Evolutionary conservation across 2,888 invertebrate genomes (phyloP), one percentile per base, ranked within the genome.

Genomic region (Drosophila stalkeri): DNA sequence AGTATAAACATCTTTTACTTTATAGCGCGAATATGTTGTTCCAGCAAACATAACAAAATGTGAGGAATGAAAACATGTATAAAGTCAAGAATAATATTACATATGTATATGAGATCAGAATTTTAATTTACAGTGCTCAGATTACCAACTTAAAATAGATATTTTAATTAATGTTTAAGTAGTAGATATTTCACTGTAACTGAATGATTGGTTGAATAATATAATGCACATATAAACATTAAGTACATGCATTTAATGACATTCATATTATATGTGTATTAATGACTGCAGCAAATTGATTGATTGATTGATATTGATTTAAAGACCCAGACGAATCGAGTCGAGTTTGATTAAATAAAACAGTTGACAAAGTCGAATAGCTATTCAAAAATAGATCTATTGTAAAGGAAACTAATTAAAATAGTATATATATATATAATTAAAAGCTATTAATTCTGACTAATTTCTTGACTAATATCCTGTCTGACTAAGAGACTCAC

Each of bases 1-100:
- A 86, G 87, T 89, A 77, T 68, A 86, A 86, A 84, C 86, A 81
- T 75, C 72, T 73, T 69, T 76, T 65, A 74, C 78, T 84, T 80
- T 70, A 63, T 47, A 37, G 14, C n/a, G 59, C 43, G 31, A 43
- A 14, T 23, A 16, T 14, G 60, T 11, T 18, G 41, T 56, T 70
- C 71, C 71, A n/a, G 31, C 2, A 43, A 51, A 41, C 56, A 39
- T n/a, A 62, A 35, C 43, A 60, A 55, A 20, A 33, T 9, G 41
- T 5, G 35, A 18, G 20, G 8, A 33, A 23, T 11, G 54, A 1
- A 41, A 18, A 23, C 9, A 27, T 9, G 7, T 1, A 8, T 3
- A 8, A 47, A 27, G 27, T 41, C n/a, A 9, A n/a, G 9, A 9
- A 41, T 41, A 9, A 41, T 41, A n/a, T n/a, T 7, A 41, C 9